Base-by-base conservation (phyloP, 1,140 invertebrate genomes). In the Trachelipus rathkii region DNA sequence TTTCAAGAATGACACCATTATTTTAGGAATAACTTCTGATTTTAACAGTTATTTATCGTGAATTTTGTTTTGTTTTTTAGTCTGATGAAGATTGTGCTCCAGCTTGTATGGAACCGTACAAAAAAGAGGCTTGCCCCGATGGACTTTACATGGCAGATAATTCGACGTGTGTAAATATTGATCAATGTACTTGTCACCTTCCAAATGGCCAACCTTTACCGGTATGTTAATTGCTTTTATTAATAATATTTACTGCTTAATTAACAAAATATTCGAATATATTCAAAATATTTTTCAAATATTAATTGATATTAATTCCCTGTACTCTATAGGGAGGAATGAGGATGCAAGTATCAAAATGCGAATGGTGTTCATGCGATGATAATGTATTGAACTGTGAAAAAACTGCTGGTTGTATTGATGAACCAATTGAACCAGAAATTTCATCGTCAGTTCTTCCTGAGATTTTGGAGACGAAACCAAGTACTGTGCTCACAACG, bases 301-400 rank as follows among this genome's bases (percentile, higher is more conserved):
- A 1, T 60, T 15, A 60, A 60, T 50, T 50, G n/a, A 53, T 66
- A 73, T 46, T 11, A 13, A 46, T 71, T 74, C 50, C 15, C 77
- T 74, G 75, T 78, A 50, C 60, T 79, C 83, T 83, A 8, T 81
- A 90, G 87, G 90, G 91, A 6, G 89, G 90, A 7, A 86, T 85
- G 9, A 84, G 89, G 1, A 75, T 86, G 4, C 81, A 87, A n/a
- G 87, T 88, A 71, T 87, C 87, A 8, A 86, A 87, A 0, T 92
- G 91, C 81, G 87, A 89, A 82, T 86, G 88, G 19, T 94, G 92
- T 80, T 91, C 92, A 81, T 94, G 92, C 81, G 84, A 92, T 0
- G 87, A 91, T 82, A 92, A 93, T 84, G 87, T 86, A n/a, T 89
- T 91, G 78, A 85, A 89, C 72, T 92, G 91, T 83, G 88, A 89